Percentiles rank a stretch among this genome's conserved stretches.
Evolutionary conservation across 2,113 vertebrate species (phyloP).

Genomic region (Elephas maximus): DNA sequence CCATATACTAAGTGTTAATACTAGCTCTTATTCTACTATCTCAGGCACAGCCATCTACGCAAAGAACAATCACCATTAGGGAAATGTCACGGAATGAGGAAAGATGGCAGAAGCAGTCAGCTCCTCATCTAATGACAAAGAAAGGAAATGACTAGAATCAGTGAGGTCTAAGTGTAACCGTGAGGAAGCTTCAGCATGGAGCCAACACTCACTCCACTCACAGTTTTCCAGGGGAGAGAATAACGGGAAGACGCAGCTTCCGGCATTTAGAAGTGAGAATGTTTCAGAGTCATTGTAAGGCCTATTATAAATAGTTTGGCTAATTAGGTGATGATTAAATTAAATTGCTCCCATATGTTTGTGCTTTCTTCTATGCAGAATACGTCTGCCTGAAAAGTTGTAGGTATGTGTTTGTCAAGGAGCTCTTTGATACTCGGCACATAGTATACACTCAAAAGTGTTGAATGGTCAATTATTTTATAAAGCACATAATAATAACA

Average conservation of each 20-base stretch:
- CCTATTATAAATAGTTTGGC: constrained; percentile 73
- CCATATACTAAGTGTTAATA: neutral
- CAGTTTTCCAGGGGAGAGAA: constrained; percentile 63
- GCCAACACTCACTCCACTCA: neutral
- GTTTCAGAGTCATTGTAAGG: constrained; percentile 66
- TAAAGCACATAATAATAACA: neutral
- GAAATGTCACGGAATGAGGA: neutral
- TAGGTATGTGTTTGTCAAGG: constrained; percentile 25
- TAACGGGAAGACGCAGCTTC: constrained; percentile 67
- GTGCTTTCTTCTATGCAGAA: constrained; percentile 54
- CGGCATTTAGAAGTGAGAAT: constrained; percentile 77
- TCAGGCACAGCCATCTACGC: neutral
- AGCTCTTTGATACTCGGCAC: neutral
- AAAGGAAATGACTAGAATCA: constrained; percentile 43
- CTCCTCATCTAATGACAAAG: constrained; percentile 4
- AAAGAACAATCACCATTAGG: neutral
- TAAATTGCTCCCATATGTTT: constrained; percentile 57
- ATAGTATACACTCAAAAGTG: neutral
- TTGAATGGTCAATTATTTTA: neutral
- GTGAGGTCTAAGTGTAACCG: neutral
- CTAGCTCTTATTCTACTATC: neutral
- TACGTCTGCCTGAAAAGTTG: constrained; percentile 35
- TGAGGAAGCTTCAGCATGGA: neutral
- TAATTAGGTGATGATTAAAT: constrained; percentile 81
- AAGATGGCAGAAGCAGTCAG: neutral